Evolutionary conservation across 2,797 vertebrate genomes (phyloP).

Genomic region (Coregonus suidteri): DNA sequence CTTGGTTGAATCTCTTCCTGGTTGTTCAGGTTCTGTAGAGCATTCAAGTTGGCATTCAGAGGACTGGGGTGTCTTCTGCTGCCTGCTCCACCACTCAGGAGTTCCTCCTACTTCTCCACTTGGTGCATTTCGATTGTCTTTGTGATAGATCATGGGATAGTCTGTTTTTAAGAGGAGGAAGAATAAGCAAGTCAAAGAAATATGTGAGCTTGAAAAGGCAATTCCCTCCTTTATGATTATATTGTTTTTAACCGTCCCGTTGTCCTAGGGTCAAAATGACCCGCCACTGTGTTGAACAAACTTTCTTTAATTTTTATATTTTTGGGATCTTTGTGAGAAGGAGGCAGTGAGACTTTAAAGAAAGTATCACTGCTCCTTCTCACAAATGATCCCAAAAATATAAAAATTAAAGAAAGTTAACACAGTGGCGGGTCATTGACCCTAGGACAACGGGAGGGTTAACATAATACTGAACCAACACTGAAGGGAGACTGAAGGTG

Average conservation of each 20-base stretch:
- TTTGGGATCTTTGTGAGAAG: no score
- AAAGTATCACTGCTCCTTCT: no score
- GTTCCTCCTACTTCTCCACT: conserved; percentile 18
- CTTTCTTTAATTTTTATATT: no score
- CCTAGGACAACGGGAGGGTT: no score
- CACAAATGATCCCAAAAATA: no score
- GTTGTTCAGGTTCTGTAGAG: conserved; percentile 38
- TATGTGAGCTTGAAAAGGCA: not conserved
- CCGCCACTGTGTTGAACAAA: no score
- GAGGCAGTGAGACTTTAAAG: no score
- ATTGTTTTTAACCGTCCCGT: not conserved
- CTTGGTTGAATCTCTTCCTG: not conserved
- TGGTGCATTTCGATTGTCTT: conserved; percentile 29
- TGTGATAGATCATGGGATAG: conserved; percentile 23
- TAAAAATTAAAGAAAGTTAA: no score
- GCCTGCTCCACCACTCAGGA: conserved; percentile 47
- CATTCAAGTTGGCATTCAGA: conserved; percentile 1
- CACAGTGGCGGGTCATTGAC: no score
- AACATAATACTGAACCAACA: no score
- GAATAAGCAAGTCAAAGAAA: not conserved
- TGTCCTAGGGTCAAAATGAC: no score
- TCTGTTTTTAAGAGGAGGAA: not conserved
- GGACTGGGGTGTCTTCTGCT: conserved; percentile 46
- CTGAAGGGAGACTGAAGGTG: not conserved
- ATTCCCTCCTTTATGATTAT: not conserved